Evolutionary conservation across 2,113 vertebrate genomes (phyloP).

Genomic region (Phylloscopus trochiloides): DNA sequence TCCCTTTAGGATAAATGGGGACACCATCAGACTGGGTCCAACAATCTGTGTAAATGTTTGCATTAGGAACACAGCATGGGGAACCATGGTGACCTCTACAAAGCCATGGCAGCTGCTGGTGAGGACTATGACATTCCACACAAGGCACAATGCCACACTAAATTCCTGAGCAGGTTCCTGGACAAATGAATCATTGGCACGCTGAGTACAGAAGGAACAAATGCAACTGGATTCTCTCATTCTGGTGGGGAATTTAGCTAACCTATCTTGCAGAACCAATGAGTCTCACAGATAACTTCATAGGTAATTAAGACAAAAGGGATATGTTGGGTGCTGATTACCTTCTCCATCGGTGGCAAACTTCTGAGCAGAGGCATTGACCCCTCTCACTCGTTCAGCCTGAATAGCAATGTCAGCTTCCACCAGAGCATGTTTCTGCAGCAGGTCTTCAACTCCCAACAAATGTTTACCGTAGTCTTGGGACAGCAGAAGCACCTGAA

Average conservation of each 20-base stretch:
- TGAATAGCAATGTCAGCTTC: slow-evolving; percentile 94
- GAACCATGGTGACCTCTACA: neutral
- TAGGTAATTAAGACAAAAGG: neutral
- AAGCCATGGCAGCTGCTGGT: neutral
- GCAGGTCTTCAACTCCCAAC: slow-evolving; percentile 91
- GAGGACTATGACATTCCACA: neutral
- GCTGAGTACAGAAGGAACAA: neutral
- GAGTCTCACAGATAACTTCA: neutral
- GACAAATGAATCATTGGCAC: neutral
- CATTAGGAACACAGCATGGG: neutral
- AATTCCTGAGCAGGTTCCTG: neutral
- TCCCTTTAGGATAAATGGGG: neutral
- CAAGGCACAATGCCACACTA: neutral
- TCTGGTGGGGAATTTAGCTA: neutral
- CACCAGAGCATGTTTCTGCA: slow-evolving; percentile 93
- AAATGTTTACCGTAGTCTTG: slow-evolving; percentile 96
- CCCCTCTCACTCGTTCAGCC: slow-evolving; percentile 88
- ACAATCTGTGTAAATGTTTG: neutral
- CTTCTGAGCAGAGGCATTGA: slow-evolving; percentile 88
- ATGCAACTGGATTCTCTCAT: neutral
- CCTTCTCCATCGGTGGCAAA: slow-evolving; percentile 83
- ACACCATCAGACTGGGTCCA: neutral
- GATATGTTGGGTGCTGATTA: slow-evolving; percentile 20
- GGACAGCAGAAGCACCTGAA: slow-evolving; percentile 89
- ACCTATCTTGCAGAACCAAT: neutral